These are phyloP conservation scores for Chironomus tepperi DNA, from an alignment of 1,140 invertebrate species.

Conservation along the genomic window DNA sequence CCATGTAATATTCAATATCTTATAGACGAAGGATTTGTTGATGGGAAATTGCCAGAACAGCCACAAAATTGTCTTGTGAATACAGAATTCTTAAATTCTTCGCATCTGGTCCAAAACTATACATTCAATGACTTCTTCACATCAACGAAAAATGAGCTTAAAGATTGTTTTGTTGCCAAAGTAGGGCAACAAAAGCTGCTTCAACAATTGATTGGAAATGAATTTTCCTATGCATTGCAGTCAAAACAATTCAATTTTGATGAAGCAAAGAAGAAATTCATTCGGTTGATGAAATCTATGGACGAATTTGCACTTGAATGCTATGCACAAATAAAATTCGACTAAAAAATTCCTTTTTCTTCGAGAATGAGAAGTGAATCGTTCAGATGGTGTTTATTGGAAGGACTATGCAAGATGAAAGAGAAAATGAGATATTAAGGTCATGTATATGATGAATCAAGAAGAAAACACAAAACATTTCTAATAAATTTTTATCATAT, in stretches of 20 bases:
- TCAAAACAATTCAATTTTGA: background rate
- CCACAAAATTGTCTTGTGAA: background rate
- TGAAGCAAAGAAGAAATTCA: background rate
- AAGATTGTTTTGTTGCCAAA: background rate
- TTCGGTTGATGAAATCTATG: background rate
- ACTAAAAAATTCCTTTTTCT: background rate
- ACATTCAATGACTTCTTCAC: background rate
- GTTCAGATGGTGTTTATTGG: too few species aligned
- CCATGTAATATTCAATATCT: conserved; percentile 1
- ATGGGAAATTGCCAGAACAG: background rate
- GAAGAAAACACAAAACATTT: too few species aligned
- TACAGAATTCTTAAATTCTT: background rate
- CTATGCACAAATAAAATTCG: background rate
- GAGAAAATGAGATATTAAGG: too few species aligned
- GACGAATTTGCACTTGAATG: background rate
- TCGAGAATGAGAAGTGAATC: too few species aligned
- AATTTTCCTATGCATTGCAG: background rate
- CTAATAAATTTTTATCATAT: too few species aligned
- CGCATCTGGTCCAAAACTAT: background rate
- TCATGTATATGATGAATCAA: too few species aligned
- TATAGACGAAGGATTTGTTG: background rate
- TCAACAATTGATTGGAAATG: background rate
- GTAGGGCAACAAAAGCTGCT: background rate
- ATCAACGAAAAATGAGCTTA: background rate
- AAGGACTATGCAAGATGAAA: too few species aligned